Evolutionary conservation across 2,113 vertebrate genomes (phyloP).

Genomic region (Heliornis fulica): DNA sequence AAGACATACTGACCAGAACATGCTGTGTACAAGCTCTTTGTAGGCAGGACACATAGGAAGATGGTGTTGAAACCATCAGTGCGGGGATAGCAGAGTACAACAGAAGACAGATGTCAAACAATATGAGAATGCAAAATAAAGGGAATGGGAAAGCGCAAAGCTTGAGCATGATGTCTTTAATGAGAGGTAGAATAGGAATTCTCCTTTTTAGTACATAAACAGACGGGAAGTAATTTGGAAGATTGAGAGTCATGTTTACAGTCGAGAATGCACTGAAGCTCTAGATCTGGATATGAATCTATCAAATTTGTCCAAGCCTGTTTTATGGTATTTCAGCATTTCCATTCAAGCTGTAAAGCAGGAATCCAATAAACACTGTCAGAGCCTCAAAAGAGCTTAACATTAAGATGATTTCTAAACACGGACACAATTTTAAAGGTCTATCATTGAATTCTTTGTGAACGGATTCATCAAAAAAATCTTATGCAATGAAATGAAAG

Average conservation of each 20-base stretch:
- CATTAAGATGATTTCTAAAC: neutral
- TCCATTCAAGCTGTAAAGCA: neutral
- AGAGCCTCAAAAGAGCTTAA: neutral
- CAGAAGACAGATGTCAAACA: neutral
- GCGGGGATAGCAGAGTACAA: neutral
- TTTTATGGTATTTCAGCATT: neutral
- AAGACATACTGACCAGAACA: neutral
- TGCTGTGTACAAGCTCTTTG: neutral
- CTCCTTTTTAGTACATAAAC: neutral
- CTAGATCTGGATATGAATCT: neutral
- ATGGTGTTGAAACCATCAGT: neutral
- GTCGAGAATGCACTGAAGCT: neutral
- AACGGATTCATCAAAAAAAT: neutral
- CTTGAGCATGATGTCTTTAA: neutral
- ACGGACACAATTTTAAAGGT: neutral
- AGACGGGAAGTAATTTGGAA: neutral
- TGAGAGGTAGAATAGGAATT: neutral
- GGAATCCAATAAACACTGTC: neutral
- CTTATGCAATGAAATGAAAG: neutral
- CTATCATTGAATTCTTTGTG: neutral
- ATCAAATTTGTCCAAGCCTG: neutral
- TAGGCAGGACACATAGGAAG: neutral
- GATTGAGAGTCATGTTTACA: neutral
- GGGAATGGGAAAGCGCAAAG: neutral
- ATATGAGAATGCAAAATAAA: neutral